Conservation (phyloP, 2,888 invertebrate species). For the Periphyllus acericola region DNA sequence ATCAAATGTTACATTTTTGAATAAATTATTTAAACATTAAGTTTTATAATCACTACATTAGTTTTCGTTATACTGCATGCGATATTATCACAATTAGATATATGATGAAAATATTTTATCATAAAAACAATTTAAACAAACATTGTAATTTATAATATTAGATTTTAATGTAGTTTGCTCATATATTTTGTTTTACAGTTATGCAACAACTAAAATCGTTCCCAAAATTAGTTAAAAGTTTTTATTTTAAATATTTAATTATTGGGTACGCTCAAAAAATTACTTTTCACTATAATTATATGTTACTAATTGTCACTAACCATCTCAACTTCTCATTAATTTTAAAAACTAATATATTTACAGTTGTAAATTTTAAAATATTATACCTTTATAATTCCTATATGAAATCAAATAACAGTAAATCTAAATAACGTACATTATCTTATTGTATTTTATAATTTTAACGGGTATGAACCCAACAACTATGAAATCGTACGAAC, state of each 20-base stretch:
- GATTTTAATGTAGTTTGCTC: background rate
- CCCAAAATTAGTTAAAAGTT: background rate
- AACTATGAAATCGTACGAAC: background rate
- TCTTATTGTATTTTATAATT: no score
- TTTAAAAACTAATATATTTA: no score
- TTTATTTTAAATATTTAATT: background rate
- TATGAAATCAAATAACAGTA: no score
- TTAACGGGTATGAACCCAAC: no score
- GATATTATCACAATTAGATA: background rate
- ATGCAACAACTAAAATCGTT: background rate
- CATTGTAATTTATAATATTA: background rate
- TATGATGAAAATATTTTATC: background rate
- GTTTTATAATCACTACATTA: background rate
- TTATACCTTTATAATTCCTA: no score
- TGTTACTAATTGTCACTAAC: no score
- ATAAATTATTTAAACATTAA: background rate
- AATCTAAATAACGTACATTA: no score
- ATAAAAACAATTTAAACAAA: background rate
- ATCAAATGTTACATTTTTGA: background rate
- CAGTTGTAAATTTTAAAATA: no score
- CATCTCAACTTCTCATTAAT: background rate
- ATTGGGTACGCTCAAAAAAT: background rate
- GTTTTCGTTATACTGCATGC: background rate
- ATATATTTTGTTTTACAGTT: background rate
- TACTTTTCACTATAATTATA: background rate